A percentile compares a stretch with the other conserved stretches of the same genome.
Evolutionary conservation across 2,113 vertebrate genomes (phyloP).

Genomic region (Gnathochromis pfefferi): DNA sequence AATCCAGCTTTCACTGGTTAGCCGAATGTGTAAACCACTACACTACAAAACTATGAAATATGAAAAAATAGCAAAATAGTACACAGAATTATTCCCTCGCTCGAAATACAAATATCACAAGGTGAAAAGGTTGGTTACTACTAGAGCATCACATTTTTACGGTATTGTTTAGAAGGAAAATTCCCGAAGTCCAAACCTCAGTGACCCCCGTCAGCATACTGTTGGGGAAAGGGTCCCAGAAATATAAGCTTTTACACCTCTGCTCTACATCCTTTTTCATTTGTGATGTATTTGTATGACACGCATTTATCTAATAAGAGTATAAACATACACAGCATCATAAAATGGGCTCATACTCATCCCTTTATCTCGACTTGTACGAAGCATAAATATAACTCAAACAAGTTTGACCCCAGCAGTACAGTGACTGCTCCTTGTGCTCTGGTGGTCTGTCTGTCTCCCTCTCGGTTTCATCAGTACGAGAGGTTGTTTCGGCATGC

Average conservation of each 20-base stretch:
- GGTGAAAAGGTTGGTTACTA: background rate
- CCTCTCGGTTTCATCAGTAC: slow-evolving; percentile 1
- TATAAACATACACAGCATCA: background rate
- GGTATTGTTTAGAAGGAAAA: background rate
- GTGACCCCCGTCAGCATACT: background rate
- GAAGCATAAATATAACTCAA: background rate
- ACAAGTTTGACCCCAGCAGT: background rate
- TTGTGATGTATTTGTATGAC: background rate
- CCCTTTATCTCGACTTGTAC: background rate
- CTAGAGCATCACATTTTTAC: background rate
- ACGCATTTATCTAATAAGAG: background rate
- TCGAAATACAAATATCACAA: background rate
- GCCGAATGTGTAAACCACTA: background rate
- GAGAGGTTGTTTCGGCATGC: background rate
- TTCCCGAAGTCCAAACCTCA: background rate
- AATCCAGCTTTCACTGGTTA: too few species aligned
- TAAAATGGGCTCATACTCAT: slow-evolving; percentile 4
- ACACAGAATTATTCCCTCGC: background rate
- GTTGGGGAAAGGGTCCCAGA: background rate
- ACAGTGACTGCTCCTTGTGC: background rate
- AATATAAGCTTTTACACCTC: background rate
- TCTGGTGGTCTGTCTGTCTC: background rate
- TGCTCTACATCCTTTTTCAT: background rate
- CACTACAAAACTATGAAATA: background rate
- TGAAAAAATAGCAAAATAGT: background rate